phyloP scores from a whole-genome alignment of 2,797 vertebrate species.

The Pachyuromys duprasi region DNA sequence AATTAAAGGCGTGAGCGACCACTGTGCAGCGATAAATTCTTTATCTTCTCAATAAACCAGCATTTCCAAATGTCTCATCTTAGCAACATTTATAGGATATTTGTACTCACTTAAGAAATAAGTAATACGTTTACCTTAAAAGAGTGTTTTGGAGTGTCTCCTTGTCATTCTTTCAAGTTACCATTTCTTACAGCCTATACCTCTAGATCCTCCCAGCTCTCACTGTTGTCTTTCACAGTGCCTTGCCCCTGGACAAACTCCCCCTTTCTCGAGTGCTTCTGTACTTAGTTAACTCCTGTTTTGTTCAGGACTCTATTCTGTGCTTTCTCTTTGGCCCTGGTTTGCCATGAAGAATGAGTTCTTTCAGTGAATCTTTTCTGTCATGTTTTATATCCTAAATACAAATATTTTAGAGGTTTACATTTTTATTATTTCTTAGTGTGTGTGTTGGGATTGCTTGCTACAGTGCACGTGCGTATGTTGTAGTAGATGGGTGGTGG shows the following conservation, averaged over 20 bases:
- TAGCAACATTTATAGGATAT: neutral
- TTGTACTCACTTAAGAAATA: neutral
- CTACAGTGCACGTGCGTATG: neutral
- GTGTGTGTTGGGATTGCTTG: neutral
- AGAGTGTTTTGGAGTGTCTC: neutral
- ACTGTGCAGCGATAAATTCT: neutral
- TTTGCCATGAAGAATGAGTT: constrained; percentile 43
- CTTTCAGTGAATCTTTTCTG: constrained; percentile 50
- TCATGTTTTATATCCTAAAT: constrained; percentile 45
- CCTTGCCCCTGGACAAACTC: neutral
- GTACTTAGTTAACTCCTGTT: neutral
- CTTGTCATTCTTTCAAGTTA: neutral
- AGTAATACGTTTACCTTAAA: neutral
- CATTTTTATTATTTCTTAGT: neutral
- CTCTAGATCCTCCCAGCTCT: neutral
- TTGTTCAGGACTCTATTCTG: neutral
- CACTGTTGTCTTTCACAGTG: neutral
- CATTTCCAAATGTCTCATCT: neutral
- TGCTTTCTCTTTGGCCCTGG: neutral
- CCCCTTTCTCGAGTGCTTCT: neutral
- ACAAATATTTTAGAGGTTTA: neutral
- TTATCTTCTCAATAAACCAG: neutral
- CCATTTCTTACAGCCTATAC: neutral
- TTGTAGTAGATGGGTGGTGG: neutral
- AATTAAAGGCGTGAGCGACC: too few species aligned